A percentile compares a stretch with the other conserved stretches of the same genome.
Evolutionary conservation across 64 coral and sea anemone species (phyloP).

Genomic region (Trachythela sp.): DNA sequence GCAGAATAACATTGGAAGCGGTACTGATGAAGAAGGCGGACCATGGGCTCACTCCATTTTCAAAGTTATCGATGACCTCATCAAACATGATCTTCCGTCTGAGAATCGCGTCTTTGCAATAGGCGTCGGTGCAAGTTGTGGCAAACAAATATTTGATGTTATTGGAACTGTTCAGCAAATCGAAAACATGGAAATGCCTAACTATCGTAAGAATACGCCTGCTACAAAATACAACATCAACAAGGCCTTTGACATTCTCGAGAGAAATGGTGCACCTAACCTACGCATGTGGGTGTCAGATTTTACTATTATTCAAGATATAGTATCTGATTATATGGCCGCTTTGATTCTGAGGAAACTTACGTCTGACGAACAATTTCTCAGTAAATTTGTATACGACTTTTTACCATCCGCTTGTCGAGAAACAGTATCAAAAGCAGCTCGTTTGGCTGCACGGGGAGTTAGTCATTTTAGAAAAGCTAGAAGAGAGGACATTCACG

Average conservation of each 20-base stretch:
- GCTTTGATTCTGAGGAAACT: not conserved
- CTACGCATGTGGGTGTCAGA: slow-evolving; percentile 12
- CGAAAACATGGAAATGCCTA: not conserved
- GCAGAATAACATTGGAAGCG: not conserved
- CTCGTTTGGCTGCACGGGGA: too few relatives aligned
- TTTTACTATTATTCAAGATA: not conserved
- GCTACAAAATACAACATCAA: not conserved
- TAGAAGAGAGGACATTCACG: too few relatives aligned
- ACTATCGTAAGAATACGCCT: too few relatives aligned
- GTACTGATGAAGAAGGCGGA: not conserved
- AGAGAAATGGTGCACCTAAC: not conserved
- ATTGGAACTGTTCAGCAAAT: not conserved
- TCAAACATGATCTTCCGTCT: slow-evolving; percentile 30
- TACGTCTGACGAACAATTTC: too few relatives aligned
- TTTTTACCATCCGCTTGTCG: too few relatives aligned
- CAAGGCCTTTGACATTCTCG: not conserved
- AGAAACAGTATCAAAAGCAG: too few relatives aligned
- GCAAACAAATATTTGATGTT: slow-evolving; percentile 2
- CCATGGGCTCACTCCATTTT: slow-evolving; percentile 32
- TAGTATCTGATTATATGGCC: not conserved
- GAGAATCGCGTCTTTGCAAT: slow-evolving; percentile 40
- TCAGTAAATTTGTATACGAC: too few relatives aligned
- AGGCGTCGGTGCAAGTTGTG: not conserved
- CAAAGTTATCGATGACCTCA: slow-evolving; percentile 20
- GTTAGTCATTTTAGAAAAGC: too few relatives aligned